Evolutionary conservation across 1,140 invertebrate genomes (phyloP), one percentile per base, ranked within the genome.

Genomic region (Drosophila ambigua): DNA sequence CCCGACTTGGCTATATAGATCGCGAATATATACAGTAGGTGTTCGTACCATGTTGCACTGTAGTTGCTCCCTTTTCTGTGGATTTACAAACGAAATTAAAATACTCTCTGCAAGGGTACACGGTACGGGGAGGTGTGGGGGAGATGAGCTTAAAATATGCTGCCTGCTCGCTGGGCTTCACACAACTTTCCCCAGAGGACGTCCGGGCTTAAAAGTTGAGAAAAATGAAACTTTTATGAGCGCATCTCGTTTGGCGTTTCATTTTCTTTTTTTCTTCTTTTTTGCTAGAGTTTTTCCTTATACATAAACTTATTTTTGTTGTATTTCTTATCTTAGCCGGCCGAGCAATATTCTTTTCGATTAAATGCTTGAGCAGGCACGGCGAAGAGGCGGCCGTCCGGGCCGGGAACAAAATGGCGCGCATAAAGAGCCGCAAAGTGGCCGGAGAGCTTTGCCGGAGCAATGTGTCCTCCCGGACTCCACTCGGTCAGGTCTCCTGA

Each of bases 141-240:
- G 58, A 62, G 51, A 62, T 74, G 44, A 73, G 71, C 74, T 87
- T 82, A 82, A 89, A 90, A 89, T 90, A 87, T 80, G 88, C 77
- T 66, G 49, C 11, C 75, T 43, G 69, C 52, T 60, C 43, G 59
- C 43, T 31, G 53, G 15, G 5, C 20, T 23, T 57, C 4, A 39
- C 28, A 28, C 60, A 77, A 78, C 73, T 80, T 79, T 84, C 88
- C 88, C 88, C 88, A 81, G 57, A 89, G 88, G 88, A 90, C 75
- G 80, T 90, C 89, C 89, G 83, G 88, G 77, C 88, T 90, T 90
- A 90, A 90, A 84, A 90, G 88, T 84, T 89, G 88, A 90, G 88
- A 89, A 90, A 90, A 90, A 90, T 90, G 83, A 90, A 90, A 89
- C 74, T 90, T 90, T 90, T 89, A 89, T 89, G 80, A 85, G 60